Base-by-base conservation (phyloP, 2,797 vertebrate species). In the Amblyraja radiata region DNA sequence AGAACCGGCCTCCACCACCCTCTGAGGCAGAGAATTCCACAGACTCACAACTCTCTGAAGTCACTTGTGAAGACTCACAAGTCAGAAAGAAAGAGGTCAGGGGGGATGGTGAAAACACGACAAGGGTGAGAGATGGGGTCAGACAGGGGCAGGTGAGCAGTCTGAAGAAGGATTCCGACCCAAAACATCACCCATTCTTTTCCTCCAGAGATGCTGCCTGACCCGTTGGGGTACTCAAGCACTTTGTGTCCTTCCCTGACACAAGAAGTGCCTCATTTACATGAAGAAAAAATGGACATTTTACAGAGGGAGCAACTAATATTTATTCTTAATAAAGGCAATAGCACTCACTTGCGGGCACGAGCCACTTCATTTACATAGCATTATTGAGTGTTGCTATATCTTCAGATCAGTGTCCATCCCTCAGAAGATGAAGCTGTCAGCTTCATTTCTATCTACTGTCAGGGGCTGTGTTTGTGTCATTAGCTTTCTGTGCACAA, bases 321-420 rank as follows among this genome's bases (percentile, higher is more conserved):
- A 94, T 97, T 97, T 97, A 97, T 96, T 97, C 96, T 96, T 93
- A 94, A 96, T 95, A 94, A 96, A 96, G 95, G 96, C 61, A 96
- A 96, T 96, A 96, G 96, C 95, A 94, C 93, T 94, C 94, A 93
- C 94, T 93, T 97, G 96, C 97, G 97, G 97, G 95, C 95, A 94
- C 95, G 96, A 95, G 95, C 95, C 95, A 95, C 96, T 97, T 97
- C 95, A 96, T 97, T 97, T 96, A 95, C 95, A 96, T 97, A 95
- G 94, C 94, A 94, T 97, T 96, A 97, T 96, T 95, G 96, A 96
- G 95, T 97, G 94, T 96, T 96, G 95, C 94, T 94, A 94, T 95
- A 93, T 95, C 94, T 94, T 94, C 95, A 95, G 95, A 95, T 95
- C 95, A 95, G 94, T 94, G 95, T 95, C 95, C 90, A 88, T 96